Conservation (phyloP, 2,888 invertebrate genomes). For the Diarsia brunnea region DNA sequence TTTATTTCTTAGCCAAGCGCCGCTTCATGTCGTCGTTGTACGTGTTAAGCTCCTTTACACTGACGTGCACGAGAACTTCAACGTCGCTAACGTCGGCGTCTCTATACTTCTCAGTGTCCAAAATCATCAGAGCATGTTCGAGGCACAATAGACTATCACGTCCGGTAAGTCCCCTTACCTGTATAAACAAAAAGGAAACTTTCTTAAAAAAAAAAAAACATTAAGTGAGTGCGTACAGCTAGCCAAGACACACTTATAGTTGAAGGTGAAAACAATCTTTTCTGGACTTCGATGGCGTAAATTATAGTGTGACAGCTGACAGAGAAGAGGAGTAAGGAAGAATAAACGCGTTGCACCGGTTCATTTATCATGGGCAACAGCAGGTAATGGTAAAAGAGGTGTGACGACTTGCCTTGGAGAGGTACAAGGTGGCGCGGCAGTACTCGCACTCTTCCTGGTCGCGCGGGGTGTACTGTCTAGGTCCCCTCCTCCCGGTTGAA, state of each 20-base stretch:
- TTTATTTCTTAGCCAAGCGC: constrained; percentile 10
- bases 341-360: not conserved
- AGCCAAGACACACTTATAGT: not conserved
- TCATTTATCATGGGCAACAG: not conserved
- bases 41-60: constrained; percentile 12
- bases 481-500: constrained; percentile 32
- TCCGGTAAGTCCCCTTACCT: constrained; percentile 70
- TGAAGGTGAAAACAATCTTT: not conserved
- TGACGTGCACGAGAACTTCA: constrained; percentile 18
- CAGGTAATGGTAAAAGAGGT: not conserved
- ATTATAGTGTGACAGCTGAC: not conserved
- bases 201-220: not conserved
- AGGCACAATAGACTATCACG: constrained; percentile 70
- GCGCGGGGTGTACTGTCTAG: constrained; percentile 67
- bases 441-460: constrained; percentile 94
- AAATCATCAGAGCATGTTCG: constrained; percentile 71
- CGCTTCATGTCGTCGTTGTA: constrained; percentile 22
- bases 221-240: not conserved
- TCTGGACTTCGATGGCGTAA: not conserved
- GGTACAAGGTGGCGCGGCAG: constrained; percentile 95
- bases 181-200: not conserved
- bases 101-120: constrained; percentile 9
- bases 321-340: not conserved
- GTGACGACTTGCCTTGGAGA: constrained; percentile 93
- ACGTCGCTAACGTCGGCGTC: not conserved